phyloP scores from a whole-genome alignment of 1,140 invertebrate genomes.

The Eumeta japonica region DNA sequence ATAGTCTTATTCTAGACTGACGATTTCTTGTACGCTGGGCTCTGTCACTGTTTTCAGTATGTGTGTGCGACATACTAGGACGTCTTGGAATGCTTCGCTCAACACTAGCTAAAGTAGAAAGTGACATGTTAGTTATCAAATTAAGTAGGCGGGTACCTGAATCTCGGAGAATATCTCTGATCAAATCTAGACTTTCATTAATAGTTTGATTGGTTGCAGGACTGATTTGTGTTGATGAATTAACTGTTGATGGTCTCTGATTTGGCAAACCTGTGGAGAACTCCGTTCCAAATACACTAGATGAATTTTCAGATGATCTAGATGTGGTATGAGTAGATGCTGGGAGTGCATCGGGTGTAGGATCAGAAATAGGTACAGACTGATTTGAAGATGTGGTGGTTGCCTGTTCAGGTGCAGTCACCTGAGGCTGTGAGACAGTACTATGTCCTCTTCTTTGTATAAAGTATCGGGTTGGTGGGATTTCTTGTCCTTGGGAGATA shows the following conservation, averaged over 20 bases:
- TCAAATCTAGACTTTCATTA: slow-evolving; percentile 45
- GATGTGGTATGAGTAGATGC: too few species aligned
- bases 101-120: slow-evolving; percentile 29
- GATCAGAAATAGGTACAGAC: too few species aligned
- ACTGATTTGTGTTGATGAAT: slow-evolving; percentile 28
- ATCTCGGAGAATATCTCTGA: slow-evolving; percentile 49
- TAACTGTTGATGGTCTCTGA: slow-evolving; percentile 4
- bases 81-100: slow-evolving; percentile 23
- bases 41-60: slow-evolving; percentile 28
- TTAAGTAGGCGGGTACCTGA: slow-evolving; percentile 50
- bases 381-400: background rate
- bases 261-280: background rate
- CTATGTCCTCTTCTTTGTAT: slow-evolving; percentile 16
- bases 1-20: slow-evolving; percentile 18
- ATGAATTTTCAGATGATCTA: too few species aligned
- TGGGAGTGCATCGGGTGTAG: too few species aligned
- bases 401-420: background rate
- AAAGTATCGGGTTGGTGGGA: slow-evolving; percentile 17
- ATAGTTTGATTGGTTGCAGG: slow-evolving; percentile 30
- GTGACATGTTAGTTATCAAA: slow-evolving; percentile 46
- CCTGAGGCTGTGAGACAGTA: background rate
- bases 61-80: slow-evolving; percentile 15
- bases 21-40: slow-evolving; percentile 9
- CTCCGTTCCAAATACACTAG: too few species aligned
- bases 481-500: slow-evolving; percentile 23